These are phyloP conservation scores for Halcyon badia DNA, from an alignment of 2,797 vertebrate species.

Conservation along the genomic window DNA sequence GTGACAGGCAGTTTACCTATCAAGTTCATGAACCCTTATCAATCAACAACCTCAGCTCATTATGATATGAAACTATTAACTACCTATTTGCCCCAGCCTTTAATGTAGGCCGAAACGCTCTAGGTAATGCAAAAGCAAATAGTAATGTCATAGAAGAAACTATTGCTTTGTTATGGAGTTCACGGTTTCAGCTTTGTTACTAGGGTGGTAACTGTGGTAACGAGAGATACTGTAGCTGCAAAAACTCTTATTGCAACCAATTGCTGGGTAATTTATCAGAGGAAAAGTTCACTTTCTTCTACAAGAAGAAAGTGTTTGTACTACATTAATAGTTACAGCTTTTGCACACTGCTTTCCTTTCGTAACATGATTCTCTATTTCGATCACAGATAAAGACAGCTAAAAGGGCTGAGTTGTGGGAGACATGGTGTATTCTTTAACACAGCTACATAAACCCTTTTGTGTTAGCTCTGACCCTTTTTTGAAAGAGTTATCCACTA, in stretches of 20 bases:
- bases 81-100: not conserved
- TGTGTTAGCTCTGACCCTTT: not conserved
- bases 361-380: not conserved
- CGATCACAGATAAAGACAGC: not conserved
- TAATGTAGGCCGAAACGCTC: not conserved
- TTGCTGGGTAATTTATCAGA: not conserved
- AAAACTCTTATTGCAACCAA: not conserved
- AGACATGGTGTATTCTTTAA: not conserved
- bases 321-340: not conserved
- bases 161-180: not conserved
- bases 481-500: not conserved
- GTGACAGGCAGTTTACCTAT: not conserved
- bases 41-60: not conserved
- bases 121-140: not conserved
- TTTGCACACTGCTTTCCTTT: not conserved
- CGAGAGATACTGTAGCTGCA: not conserved
- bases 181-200: not conserved
- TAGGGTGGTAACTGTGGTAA: not conserved
- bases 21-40: not conserved
- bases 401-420: not conserved
- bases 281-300: not conserved
- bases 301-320: not conserved
- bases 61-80: not conserved
- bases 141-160: not conserved
- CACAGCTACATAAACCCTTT: not conserved